Base-by-base conservation (phyloP, 2,113 vertebrate genomes). In the Menura novaehollandiae region DNA sequence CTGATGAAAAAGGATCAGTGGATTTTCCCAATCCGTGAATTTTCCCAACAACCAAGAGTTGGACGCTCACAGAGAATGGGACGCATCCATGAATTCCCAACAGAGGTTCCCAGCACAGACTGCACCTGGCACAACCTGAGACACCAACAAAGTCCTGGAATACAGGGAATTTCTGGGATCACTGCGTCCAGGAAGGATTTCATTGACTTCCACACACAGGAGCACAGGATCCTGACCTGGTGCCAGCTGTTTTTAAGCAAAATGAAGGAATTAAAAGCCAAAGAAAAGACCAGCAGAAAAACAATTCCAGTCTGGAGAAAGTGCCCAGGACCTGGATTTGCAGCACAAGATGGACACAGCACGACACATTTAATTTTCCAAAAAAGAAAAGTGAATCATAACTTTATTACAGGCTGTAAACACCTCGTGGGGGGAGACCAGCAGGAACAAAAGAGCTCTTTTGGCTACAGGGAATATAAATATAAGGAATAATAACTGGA, bases 11-110 rank as follows among this genome's bases (percentile, higher is more conserved):
- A 15, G 28, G 21, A 37, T 2, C 39, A 11, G 12, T 39, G 60
- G 55, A 6, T 78, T 46, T 52, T 28, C 22, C 60, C 41, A 63
- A 52, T 8, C n/a, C n/a, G 55, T 39, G 51, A 35, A 5, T 79
- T 66, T 32, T 32, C 21, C 46, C 37, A 44, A 10, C 6, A 24
- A 10, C 15, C 24, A 19, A 16, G 53, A 81, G 9, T 4, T 3
- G 0, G 19, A 9, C 0, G 0, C 37, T 63, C 47, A 3, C 62
- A 3, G 14, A 28, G 47, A 28, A 35, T 0, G 1, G 43, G 13
- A 26, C 2, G 19, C 24, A 22, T 16, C 46, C 23, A 2, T 2
- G 24, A 85, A 66, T 32, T 41, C 22, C 5, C 26, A 16, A 16
- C 1, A 26, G 55, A 69, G 14, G 13, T 27, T 63, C 55, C 46